These are phyloP conservation scores for Zosterops hypoxanthus DNA, from an alignment of 2,113 vertebrate species.

Conservation along the genomic window DNA sequence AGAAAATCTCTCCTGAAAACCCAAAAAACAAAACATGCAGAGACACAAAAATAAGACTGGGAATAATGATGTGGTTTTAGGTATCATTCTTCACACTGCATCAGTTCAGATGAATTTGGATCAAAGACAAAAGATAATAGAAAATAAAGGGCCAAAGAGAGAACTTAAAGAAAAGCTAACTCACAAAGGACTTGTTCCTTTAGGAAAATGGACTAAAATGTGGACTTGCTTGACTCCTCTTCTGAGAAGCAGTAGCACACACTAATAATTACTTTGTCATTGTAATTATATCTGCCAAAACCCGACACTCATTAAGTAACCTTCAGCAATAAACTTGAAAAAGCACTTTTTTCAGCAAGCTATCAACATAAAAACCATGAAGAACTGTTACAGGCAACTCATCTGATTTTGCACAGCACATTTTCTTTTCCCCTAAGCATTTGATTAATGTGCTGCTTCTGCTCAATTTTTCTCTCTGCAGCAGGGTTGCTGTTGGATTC, in stretches of 20 bases:
- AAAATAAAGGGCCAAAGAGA: neutral
- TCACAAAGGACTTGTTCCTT: fast-evolving
- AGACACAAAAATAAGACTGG: neutral
- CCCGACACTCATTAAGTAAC: neutral
- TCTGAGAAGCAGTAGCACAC: neutral
- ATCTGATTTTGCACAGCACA: neutral
- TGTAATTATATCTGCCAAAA: neutral
- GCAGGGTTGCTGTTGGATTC: neutral
- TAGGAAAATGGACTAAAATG: neutral
- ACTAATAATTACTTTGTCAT: neutral
- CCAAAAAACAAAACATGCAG: neutral
- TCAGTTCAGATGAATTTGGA: neutral
- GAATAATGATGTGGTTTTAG: neutral
- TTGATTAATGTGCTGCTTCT: neutral
- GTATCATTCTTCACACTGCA: neutral
- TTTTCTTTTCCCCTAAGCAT: neutral
- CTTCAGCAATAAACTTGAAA: neutral
- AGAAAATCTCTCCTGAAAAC: neutral
- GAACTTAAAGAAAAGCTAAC: neutral
- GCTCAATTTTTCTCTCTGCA: neutral
- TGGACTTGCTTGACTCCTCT: neutral
- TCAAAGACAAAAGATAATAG: neutral
- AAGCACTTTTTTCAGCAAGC: neutral
- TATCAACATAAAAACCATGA: neutral
- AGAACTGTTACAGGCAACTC: neutral